Base-by-base conservation (phyloP, 2,888 invertebrate genomes). In the Pterostichus niger region DNA sequence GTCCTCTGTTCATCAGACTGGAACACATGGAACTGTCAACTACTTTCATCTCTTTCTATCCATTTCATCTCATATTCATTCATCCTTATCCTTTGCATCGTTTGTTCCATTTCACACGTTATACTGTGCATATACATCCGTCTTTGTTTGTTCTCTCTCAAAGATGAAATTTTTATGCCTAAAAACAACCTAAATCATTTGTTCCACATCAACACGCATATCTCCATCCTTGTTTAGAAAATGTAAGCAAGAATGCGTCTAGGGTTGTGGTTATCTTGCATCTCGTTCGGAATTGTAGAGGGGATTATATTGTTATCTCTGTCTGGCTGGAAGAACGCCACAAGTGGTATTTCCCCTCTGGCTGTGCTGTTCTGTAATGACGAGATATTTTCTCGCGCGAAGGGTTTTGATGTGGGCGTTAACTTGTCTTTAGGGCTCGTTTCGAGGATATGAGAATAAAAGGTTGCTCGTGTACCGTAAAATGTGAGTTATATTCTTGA, bases 21-120 rank as follows among this genome's bases (percentile, higher is more conserved):
- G 44, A 78, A 78, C 78, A 77, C 56, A 77, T 77, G 77, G 56
- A 56, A 35, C 13, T 77, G 77, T 35, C 77, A 77, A 31, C 13
- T 59, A 56, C 11, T n/a, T 52, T 4, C 31, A 24, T 59, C 59
- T 59, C 59, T 59, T 17, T 59, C 59, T 31, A 11, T 6, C 64
- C 40, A 24, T 17, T 44, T 17, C 17, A 11, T 71, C 44, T 71
- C 9, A 9, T 13, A 9, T 46, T 15, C 17, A 44, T 46, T n/a
- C 7, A 17, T 44, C 35, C n/a, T 64, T 64, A 33, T 64, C 64
- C 13, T 33, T 64, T 59, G 31, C 10, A 35, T 64, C 64, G 31
- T 64, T 31, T n/a, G 31, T 33, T 64, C 64, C 64, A 33, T 33
- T 64, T 64, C 64, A 35, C 64, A 64, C 64, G 11, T 59, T 56